Base-by-base conservation (phyloP, 1,140 invertebrate genomes). In the Ooceraea biroi region DNA sequence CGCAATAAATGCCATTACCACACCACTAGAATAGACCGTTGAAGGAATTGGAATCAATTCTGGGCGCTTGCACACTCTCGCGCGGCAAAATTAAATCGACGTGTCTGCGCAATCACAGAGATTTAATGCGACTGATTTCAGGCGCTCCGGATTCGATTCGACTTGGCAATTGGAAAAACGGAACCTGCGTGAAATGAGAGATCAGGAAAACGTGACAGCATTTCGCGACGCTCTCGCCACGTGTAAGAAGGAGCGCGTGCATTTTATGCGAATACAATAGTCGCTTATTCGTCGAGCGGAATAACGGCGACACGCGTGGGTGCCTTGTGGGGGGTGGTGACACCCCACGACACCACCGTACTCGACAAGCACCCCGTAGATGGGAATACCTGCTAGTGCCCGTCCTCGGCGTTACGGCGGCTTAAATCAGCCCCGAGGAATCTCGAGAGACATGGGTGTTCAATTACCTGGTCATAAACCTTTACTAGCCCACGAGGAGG, bases 391-490 rank as follows among this genome's bases (percentile, higher is more conserved):
- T 89, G 85, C 82, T 78, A 82, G 83, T 48, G 66, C 46, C 66
- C 78, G 71, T 86, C 50, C 74, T 69, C 78, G 48, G 82, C 82
- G 84, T 91, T 91, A 91, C 90, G 78, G 88, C 83, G 89, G 73
- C 74, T 92, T 92, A 92, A 91, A 91, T 91, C 90, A 91, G 88
- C 84, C 82, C 74, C 73, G 60, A 87, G 87, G 86, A 89, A 85
- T 89, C 89, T 83, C 83, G 78, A 85, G 80, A 86, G 85, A 89
- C 88, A 89, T 82, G 88, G 89, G 90, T 92, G 90, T 92, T 92
- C 89, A 91, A 92, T 92, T 92, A 92, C 90, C 82, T 84, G 89
- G 85, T 87, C 90, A 86, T 92, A 92, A 92, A 92, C 88, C 88
- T 91, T 85, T 86, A 86, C 87, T 89, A 88, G 86, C 88, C 89